phyloP scores from a whole-genome alignment of 2,888 invertebrate genomes.

The Sepioteuthis lessoniana region DNA sequence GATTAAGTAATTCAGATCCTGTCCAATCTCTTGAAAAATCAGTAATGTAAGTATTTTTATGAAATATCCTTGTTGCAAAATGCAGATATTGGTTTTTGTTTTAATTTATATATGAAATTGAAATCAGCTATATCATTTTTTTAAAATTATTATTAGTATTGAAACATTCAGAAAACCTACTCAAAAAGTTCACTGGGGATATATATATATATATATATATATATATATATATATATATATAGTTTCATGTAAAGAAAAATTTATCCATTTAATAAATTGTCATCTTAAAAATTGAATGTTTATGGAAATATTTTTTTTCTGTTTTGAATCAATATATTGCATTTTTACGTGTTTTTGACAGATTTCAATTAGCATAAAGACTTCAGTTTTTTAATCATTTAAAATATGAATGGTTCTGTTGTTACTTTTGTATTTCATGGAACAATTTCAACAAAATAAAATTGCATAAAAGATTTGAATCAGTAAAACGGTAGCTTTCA shows the following conservation, averaged over 20 bases:
- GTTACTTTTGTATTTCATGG: too few species aligned
- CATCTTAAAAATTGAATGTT: neutral
- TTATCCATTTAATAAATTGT: conserved; percentile 13
- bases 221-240: neutral
- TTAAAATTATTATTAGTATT: neutral
- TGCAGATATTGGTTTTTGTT: neutral
- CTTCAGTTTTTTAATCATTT: neutral
- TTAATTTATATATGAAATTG: neutral
- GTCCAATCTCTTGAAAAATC: neutral
- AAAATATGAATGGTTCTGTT: neutral
- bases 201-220: neutral
- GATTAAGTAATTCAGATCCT: conserved; percentile 16
- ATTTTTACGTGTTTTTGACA: conserved; percentile 10
- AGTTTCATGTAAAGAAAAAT: neutral
- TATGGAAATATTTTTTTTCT: neutral
- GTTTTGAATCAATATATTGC: neutral
- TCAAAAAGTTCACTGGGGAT: neutral
- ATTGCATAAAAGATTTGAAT: too few species aligned
- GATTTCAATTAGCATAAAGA: neutral
- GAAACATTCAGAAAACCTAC: neutral
- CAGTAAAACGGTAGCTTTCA: too few species aligned
- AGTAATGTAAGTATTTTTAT: neutral
- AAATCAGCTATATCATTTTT: neutral
- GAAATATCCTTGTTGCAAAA: conserved; percentile 2
- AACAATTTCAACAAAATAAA: too few species aligned